Conservation (phyloP, 2,113 vertebrate genomes). For the Tretioscincus oriximinensis region DNA sequence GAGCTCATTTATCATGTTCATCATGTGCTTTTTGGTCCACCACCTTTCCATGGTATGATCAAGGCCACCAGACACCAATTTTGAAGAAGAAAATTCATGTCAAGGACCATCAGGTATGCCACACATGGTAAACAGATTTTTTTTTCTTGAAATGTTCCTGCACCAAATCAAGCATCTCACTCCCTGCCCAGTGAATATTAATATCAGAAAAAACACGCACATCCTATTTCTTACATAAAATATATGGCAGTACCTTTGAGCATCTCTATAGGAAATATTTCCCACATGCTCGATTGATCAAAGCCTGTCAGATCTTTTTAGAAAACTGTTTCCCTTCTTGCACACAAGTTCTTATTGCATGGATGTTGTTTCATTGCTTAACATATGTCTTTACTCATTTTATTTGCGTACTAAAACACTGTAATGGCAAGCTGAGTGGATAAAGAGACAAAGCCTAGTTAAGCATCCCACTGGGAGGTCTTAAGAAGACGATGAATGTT, state of each 20-base stretch:
- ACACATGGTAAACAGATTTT: not conserved
- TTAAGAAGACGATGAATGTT: not conserved
- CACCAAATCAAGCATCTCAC: not conserved
- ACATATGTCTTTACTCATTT: constrained; percentile 5
- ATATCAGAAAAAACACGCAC: not conserved
- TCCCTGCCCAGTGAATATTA: not conserved
- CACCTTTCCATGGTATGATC: not conserved
- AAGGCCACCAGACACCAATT: not conserved
- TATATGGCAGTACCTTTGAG: not conserved
- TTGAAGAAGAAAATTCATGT: not conserved
- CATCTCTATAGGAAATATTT: not conserved
- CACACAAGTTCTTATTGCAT: not conserved
- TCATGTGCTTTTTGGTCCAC: not conserved
- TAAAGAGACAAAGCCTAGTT: constrained; percentile 7
- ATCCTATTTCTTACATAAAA: not conserved
- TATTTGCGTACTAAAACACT: constrained; percentile 10
- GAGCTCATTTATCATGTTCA: too few relatives aligned
- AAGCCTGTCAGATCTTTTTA: not conserved
- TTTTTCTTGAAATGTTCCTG: not conserved
- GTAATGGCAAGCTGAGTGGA: constrained; percentile 16
- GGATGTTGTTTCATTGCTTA: constrained; percentile 1
- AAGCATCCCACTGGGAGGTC: constrained; percentile 13
- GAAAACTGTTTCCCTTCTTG: not conserved
- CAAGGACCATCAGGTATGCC: not conserved
- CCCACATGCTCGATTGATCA: constrained; percentile 1